phyloP scores from a whole-genome alignment of 2,797 vertebrate genomes.

The Diceros bicornis region DNA sequence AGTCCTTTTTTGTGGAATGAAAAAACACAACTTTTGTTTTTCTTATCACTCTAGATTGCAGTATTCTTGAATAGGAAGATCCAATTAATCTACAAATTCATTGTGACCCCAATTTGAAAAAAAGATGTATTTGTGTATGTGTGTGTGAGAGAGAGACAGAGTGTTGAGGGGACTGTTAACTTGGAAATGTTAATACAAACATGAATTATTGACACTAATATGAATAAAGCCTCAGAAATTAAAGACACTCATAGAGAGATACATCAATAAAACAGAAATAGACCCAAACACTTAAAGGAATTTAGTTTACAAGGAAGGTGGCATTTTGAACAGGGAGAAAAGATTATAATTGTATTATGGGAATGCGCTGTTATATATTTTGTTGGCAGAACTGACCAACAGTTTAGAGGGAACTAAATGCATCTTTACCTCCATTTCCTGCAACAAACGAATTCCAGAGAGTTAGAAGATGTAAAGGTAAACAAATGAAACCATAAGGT shows the following conservation, averaged over 20 bases:
- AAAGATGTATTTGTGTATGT: neutral
- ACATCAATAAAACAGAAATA: conserved; percentile 38
- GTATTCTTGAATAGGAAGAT: neutral
- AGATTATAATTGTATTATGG: neutral
- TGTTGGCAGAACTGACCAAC: neutral
- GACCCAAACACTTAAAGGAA: neutral
- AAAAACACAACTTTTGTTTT: too few relatives aligned
- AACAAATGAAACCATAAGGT: conserved; percentile 39
- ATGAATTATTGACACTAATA: neutral
- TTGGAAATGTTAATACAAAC: neutral
- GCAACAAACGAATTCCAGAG: neutral
- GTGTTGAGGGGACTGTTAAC: neutral
- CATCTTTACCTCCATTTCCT: neutral
- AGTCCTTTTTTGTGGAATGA: too few relatives aligned
- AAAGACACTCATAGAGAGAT: neutral
- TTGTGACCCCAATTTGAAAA: neutral
- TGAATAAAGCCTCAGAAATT: neutral
- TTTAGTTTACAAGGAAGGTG: conserved; percentile 8
- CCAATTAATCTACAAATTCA: neutral
- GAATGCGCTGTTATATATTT: neutral
- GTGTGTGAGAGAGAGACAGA: neutral
- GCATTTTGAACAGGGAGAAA: neutral
- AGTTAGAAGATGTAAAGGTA: neutral
- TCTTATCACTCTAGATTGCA: neutral
- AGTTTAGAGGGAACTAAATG: neutral